Evolutionary conservation across 2,888 invertebrate genomes (phyloP).

Genomic region (Tenthredo scrophulariae): DNA sequence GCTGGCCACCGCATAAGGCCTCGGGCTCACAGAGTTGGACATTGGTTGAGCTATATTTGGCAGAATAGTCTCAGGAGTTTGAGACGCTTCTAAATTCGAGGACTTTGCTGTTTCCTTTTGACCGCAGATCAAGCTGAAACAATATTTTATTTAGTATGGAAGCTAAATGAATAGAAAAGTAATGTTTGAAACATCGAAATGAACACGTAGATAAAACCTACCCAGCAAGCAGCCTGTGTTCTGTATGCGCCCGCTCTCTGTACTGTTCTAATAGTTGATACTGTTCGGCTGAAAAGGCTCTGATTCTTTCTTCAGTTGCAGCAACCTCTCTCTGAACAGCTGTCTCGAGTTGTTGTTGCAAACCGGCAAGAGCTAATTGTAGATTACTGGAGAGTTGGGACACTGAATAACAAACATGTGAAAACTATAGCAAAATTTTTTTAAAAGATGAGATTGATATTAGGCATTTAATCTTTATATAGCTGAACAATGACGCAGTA

Average conservation of each 20-base stretch:
- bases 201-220: constrained; percentile 68
- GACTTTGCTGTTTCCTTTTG: constrained; percentile 63
- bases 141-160: not conserved
- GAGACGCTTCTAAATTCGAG: constrained; percentile 64
- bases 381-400: constrained; percentile 79
- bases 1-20: constrained; percentile 59
- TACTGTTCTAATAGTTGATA: constrained; percentile 87
- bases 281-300: constrained; percentile 87
- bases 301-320: constrained; percentile 87
- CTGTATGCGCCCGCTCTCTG: constrained; percentile 86
- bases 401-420: constrained; percentile 66
- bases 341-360: constrained; percentile 85
- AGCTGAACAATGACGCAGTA: not conserved
- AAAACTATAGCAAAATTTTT: constrained; percentile 24
- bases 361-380: constrained; percentile 81
- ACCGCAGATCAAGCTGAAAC: constrained; percentile 66
- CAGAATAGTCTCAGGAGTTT: constrained; percentile 67
- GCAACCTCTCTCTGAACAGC: constrained; percentile 85
- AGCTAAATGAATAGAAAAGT: constrained; percentile 1
- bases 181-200: not conserved
- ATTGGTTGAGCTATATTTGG: constrained; percentile 65
- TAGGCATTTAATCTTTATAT: not conserved
- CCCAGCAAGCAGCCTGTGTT: constrained; percentile 85
- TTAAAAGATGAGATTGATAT: not conserved
- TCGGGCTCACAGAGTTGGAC: constrained; percentile 63